phyloP scores from a whole-genome alignment of 2,888 invertebrate species.

The Scaptomyza flava region DNA sequence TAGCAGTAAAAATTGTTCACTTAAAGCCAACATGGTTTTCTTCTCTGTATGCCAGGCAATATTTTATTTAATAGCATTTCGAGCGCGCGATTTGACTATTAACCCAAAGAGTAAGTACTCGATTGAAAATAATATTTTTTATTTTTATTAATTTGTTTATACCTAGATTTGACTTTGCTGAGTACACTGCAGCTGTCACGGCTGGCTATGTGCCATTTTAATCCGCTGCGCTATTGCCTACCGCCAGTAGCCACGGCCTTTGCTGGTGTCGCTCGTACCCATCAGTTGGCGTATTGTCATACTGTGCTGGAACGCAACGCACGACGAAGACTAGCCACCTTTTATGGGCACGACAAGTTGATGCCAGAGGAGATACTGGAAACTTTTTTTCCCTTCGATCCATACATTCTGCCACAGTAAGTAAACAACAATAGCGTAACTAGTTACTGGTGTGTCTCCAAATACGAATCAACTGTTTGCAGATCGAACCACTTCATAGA shows the following conservation, averaged over 20 bases:
- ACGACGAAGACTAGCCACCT: constrained; percentile 86
- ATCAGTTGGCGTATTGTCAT: constrained; percentile 97
- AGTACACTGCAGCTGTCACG: constrained; percentile 93
- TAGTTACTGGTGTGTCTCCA: not conserved
- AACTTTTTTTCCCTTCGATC: constrained; percentile 96
- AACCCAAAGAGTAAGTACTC: constrained; percentile 89
- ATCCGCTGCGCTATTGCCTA: constrained; percentile 94
- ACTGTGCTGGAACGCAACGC: constrained; percentile 94
- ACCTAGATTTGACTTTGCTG: constrained; percentile 90
- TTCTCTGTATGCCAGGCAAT: constrained; percentile 96
- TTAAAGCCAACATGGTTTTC: constrained; percentile 93
- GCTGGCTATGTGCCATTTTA: constrained; percentile 93
- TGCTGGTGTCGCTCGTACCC: constrained; percentile 91
- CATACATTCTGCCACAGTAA: constrained; percentile 88
- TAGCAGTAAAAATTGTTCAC: constrained; percentile 84
- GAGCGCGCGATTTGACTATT: constrained; percentile 92
- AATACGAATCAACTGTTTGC: constrained; percentile 5
- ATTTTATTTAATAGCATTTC: constrained; percentile 96
- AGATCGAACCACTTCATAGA: constrained; percentile 83
- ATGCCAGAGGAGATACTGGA: constrained; percentile 85
- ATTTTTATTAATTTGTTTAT: constrained; percentile 7
- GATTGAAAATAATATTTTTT: not conserved
- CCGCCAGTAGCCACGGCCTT: constrained; percentile 92
- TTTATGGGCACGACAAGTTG: constrained; percentile 86
- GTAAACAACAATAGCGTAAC: constrained; percentile 47